These are phyloP conservation scores for Amia ocellicauda DNA, from an alignment of 2,113 vertebrate genomes.

Conservation along the genomic window DNA sequence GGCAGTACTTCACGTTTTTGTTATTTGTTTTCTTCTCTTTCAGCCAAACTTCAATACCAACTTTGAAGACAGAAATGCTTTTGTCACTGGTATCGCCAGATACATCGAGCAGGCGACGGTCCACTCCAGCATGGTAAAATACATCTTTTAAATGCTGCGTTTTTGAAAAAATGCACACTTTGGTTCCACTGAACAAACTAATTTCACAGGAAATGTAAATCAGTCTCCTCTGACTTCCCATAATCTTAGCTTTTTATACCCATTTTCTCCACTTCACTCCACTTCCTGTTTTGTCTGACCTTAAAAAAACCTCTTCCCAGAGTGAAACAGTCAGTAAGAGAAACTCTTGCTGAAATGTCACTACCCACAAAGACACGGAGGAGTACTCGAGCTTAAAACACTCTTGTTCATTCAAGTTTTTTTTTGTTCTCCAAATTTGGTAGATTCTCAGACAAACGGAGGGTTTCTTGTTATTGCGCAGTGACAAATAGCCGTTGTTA, in stretches of 20 bases:
- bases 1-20: too few species aligned
- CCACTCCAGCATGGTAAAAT: slow-evolving; percentile 91
- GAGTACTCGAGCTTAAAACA: not conserved
- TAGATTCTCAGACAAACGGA: slow-evolving; percentile 17
- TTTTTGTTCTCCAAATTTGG: slow-evolving; percentile 7
- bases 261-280: not conserved
- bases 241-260: not conserved
- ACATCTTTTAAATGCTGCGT: not conserved
- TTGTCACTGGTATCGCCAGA: slow-evolving; percentile 95
- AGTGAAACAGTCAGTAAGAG: too few species aligned
- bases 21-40: slow-evolving; percentile 32
- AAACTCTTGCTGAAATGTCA: too few species aligned
- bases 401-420: not conserved
- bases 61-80: slow-evolving; percentile 97
- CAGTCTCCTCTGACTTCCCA: not conserved
- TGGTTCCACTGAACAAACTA: too few species aligned
- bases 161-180: too few species aligned
- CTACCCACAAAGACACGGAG: too few species aligned
- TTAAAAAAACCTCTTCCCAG: too few species aligned
- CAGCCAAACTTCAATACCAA: slow-evolving; percentile 99
- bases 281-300: too few species aligned
- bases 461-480: slow-evolving; percentile 13
- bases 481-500: slow-evolving; percentile 33
- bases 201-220: too few species aligned
- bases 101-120: slow-evolving; percentile 97